Evolutionary conservation across 2,888 invertebrate species (phyloP).

Genomic region (Pachliopta kotzebuea): DNA sequence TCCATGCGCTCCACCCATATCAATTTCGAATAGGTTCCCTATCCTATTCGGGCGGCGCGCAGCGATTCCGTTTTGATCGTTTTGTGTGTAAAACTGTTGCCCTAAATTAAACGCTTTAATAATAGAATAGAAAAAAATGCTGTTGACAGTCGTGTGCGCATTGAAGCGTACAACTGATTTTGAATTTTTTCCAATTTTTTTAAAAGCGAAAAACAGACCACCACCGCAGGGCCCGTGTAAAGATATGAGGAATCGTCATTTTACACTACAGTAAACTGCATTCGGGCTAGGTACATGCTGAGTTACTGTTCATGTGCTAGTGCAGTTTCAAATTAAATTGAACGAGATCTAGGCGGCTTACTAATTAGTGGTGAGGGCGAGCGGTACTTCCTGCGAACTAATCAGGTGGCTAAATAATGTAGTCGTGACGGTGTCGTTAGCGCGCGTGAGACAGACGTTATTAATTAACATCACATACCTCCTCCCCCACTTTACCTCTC

Average conservation of each 20-base stretch:
- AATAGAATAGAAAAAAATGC: conserved; percentile 66
- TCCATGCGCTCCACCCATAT: conserved; percentile 75
- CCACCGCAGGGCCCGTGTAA: no score
- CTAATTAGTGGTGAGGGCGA: conserved; percentile 73
- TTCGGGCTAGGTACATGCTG: conserved; percentile 51
- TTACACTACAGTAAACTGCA: conserved; percentile 50
- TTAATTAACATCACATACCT: conserved; percentile 75
- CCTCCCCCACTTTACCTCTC: conserved; percentile 38
- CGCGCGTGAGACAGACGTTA: conserved; percentile 76
- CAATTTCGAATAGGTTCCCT: conserved; percentile 79
- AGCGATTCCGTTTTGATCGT: conserved; percentile 77
- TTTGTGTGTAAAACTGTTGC: conserved; percentile 77
- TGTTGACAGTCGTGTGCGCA: conserved; percentile 54
- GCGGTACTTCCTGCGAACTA: conserved; percentile 65
- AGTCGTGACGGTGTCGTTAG: conserved; percentile 77
- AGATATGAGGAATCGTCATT: conserved; percentile 52
- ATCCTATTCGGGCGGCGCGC: conserved; percentile 70
- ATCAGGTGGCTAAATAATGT: conserved; percentile 79
- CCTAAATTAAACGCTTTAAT: conserved; percentile 79
- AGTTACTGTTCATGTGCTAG: conserved; percentile 44
- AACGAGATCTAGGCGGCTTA: conserved; percentile 57
- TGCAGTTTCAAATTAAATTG: conserved; percentile 75
- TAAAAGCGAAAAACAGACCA: conserved; percentile 38
- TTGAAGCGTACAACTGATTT: conserved; percentile 43
- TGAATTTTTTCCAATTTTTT: conserved; percentile 54